These are phyloP conservation scores for Chelonoidis abingdonii DNA, from an alignment of 2,113 vertebrate genomes.

Conservation along the genomic window DNA sequence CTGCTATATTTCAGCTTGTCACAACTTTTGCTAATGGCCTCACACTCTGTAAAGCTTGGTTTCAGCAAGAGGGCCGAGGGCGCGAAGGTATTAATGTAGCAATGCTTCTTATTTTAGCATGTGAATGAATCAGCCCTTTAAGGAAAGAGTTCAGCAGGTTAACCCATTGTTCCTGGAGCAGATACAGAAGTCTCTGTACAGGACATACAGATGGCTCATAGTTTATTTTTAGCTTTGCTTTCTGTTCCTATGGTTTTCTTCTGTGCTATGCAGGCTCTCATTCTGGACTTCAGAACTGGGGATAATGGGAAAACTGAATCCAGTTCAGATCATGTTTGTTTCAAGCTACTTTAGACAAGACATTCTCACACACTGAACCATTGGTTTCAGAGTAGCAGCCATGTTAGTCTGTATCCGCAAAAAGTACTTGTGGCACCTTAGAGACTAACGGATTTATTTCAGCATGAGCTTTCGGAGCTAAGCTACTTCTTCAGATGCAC, in stretches of 20 bases:
- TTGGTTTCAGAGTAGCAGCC: too few relatives aligned
- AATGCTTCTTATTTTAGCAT: constrained; percentile 45
- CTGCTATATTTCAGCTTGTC: neutral
- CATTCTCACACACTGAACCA: neutral
- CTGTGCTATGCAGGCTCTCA: constrained; percentile 60
- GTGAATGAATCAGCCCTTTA: constrained; percentile 32
- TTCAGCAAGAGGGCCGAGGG: constrained; percentile 11
- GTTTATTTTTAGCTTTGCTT: constrained; percentile 61
- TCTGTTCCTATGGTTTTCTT: constrained; percentile 65
- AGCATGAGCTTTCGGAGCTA: too few relatives aligned
- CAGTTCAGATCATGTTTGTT: constrained; percentile 18
- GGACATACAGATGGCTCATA: constrained; percentile 33
- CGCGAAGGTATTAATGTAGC: constrained; percentile 43
- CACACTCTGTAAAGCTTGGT: constrained; percentile 6
- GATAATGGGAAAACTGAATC: neutral
- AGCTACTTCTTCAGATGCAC: too few relatives aligned
- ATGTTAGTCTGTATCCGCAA: too few relatives aligned
- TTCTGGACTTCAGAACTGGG: constrained; percentile 55
- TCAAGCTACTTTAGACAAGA: neutral
- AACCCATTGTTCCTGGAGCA: constrained; percentile 49
- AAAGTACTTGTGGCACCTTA: too few relatives aligned
- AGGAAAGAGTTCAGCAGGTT: constrained; percentile 17
- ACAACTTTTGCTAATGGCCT: constrained; percentile 46
- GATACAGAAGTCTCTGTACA: neutral
- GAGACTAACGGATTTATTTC: too few relatives aligned